Conservation (phyloP, 2,888 invertebrate species). For the Orthosia gothica region DNA sequence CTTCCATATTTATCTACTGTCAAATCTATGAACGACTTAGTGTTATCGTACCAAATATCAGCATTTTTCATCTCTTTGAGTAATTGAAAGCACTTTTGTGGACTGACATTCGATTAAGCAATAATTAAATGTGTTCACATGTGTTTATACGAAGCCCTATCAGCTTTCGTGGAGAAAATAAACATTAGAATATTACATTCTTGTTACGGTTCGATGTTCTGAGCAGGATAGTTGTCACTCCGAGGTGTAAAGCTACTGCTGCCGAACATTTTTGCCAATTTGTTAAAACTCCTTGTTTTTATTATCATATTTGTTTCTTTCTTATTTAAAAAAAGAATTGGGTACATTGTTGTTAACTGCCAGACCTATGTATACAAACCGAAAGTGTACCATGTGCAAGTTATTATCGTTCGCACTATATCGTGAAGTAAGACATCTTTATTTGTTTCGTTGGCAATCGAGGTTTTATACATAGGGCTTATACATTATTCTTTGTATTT, state of each 20-base stretch:
- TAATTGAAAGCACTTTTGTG: slow-evolving; percentile 34
- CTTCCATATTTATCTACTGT: slow-evolving; percentile 27
- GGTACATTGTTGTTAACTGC: background rate
- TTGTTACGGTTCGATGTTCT: slow-evolving; percentile 26
- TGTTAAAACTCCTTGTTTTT: slow-evolving; percentile 5
- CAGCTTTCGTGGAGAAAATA: slow-evolving; percentile 40
- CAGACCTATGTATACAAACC: slow-evolving; percentile 18
- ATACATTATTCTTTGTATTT: background rate
- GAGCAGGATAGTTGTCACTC: slow-evolving; percentile 28
- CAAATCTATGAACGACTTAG: slow-evolving; percentile 65
- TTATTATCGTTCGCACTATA: background rate
- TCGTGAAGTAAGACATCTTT: background rate
- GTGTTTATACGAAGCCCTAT: slow-evolving; percentile 38
- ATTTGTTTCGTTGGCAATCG: background rate
- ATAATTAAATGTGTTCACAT: slow-evolving; percentile 66
- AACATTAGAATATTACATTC: slow-evolving; percentile 26
- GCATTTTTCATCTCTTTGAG: slow-evolving; percentile 44
- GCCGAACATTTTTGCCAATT: slow-evolving; percentile 9
- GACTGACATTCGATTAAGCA: slow-evolving; percentile 59
- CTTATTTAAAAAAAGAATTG: background rate
- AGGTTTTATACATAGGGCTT: slow-evolving; percentile 3
- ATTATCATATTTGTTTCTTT: slow-evolving; percentile 17
- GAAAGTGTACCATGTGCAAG: background rate
- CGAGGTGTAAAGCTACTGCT: slow-evolving; percentile 50
- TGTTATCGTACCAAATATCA: slow-evolving; percentile 55